A percentile compares a stretch with the other conserved stretches of the same genome.
Evolutionary conservation across 2,797 vertebrate genomes (phyloP).

Genomic region (Thamnophis elegans): DNA sequence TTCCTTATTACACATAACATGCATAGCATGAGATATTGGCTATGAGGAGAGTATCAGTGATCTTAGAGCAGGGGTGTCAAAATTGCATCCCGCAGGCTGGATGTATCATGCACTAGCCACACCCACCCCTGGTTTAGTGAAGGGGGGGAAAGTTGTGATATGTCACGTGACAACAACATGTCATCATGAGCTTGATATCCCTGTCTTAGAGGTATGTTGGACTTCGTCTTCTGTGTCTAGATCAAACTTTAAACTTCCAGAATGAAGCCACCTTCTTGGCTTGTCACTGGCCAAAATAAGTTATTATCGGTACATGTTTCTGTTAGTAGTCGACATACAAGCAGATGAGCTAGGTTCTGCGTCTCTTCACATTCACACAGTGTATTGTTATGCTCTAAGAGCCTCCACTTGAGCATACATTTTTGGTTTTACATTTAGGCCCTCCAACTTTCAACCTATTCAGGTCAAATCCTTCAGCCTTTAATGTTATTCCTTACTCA

Average conservation of each 20-base stretch:
- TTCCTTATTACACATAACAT: background rate
- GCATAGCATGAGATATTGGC: background rate
- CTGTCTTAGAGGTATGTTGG: background rate
- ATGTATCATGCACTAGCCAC: too few species aligned
- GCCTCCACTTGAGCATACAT: background rate
- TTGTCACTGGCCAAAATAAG: background rate
- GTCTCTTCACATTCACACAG: background rate
- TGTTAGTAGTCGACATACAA: background rate
- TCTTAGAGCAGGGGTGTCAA: background rate
- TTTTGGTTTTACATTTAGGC: background rate
- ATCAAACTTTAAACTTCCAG: background rate
- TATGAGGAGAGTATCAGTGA: background rate
- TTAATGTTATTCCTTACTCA: background rate
- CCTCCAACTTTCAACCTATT: background rate
- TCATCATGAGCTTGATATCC: too few species aligned
- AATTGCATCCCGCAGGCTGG: fast-evolving
- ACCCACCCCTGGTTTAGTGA: too few species aligned
- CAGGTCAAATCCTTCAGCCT: background rate
- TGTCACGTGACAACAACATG: too few species aligned
- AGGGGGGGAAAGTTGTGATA: too few species aligned
- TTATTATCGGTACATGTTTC: background rate
- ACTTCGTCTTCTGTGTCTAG: background rate
- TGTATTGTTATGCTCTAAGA: background rate
- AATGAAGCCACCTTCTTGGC: background rate
- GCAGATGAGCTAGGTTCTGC: background rate